phyloP scores from a whole-genome alignment of 2,888 invertebrate genomes.

The Theretra japonica region DNA sequence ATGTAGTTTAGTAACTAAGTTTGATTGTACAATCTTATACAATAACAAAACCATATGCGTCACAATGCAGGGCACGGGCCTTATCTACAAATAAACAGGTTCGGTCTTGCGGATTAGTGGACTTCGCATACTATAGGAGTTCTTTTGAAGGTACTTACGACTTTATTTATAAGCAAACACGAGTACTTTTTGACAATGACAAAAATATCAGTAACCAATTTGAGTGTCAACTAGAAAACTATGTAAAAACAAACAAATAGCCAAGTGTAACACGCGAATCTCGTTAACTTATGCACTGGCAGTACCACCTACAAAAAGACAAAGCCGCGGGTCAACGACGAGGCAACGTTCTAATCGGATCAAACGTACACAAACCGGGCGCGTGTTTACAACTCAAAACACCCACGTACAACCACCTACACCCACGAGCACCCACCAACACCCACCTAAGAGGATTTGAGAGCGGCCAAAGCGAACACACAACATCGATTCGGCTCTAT shows the following conservation, averaged over 20 bases:
- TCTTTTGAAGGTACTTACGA: no score
- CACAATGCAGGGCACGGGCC: no score
- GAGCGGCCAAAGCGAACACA: background rate
- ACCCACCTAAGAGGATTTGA: conserved; percentile 15
- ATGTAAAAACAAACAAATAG: background rate
- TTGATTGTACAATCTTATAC: no score
- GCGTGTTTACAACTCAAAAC: conserved; percentile 4
- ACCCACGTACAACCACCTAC: background rate
- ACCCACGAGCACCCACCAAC: background rate
- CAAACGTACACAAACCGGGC: background rate
- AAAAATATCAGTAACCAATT: background rate
- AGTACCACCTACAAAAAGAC: background rate
- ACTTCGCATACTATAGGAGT: no score
- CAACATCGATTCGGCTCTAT: conserved; percentile 2
- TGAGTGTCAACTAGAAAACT: background rate
- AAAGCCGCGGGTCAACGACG: background rate
- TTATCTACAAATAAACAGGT: no score
- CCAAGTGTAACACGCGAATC: background rate
- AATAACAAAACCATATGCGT: no score
- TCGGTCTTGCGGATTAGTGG: no score
- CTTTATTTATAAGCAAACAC: no score
- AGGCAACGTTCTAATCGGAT: conserved; percentile 7
- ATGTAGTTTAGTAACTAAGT: no score
- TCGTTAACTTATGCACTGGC: background rate
- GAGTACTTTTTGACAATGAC: no score